These are phyloP conservation scores for Hylia prasina DNA, from an alignment of 2,113 vertebrate species.

Conservation along the genomic window DNA sequence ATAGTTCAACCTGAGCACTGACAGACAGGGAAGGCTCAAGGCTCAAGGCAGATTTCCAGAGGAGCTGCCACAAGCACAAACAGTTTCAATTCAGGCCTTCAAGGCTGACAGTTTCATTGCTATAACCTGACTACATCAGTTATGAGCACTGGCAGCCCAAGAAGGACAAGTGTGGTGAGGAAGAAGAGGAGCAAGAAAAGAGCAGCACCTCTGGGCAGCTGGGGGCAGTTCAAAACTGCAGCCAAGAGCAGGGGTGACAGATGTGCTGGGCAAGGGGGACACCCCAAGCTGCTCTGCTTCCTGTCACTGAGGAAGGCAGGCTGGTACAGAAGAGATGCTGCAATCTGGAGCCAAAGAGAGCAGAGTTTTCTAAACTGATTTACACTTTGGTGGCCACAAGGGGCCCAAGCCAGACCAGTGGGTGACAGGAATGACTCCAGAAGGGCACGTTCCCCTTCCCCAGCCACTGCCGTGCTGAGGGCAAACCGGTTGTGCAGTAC, in stretches of 20 bases:
- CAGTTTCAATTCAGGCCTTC: background rate
- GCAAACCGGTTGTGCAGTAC: background rate
- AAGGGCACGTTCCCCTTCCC: background rate
- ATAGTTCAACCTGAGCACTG: background rate
- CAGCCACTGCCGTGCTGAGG: background rate
- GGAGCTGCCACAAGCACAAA: background rate
- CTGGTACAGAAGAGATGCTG: constrained; percentile 5
- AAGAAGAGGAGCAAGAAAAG: background rate
- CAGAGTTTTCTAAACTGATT: constrained; percentile 27
- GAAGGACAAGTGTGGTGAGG: background rate
- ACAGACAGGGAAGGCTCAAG: background rate
- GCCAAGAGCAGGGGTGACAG: background rate
- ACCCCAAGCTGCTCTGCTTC: background rate
- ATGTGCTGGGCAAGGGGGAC: background rate
- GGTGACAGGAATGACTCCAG: background rate
- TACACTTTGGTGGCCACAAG: background rate
- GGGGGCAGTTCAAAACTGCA: background rate
- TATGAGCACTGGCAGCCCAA: background rate
- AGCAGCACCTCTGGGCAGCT: rapidly evolving
- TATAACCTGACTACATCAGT: background rate
- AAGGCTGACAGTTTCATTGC: background rate
- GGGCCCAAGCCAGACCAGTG: background rate
- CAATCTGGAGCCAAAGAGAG: background rate
- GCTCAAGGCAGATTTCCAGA: background rate
- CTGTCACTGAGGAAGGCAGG: constrained; percentile 12